phyloP scores from a whole-genome alignment of 2,113 vertebrate species.

The Trichomycterus rosablanca region DNA sequence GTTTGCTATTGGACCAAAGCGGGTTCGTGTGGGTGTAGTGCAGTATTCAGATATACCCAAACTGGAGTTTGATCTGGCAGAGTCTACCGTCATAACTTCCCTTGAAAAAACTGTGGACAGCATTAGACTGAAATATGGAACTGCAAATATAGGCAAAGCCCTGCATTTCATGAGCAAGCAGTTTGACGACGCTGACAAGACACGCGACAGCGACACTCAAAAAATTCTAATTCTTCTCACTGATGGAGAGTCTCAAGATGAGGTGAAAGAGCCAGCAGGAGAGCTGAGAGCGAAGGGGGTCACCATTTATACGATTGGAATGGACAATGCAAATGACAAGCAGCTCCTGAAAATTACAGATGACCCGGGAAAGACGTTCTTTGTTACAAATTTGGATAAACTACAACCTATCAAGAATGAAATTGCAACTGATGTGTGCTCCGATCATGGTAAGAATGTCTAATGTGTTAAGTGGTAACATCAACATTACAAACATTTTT shows the following conservation, averaged over 20 bases:
- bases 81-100: conserved; percentile 34
- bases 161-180: conserved; percentile 61
- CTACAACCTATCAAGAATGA: conserved; percentile 68
- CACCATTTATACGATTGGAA: conserved; percentile 72
- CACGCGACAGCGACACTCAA: conserved; percentile 52
- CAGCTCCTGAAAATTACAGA: conserved; percentile 70
- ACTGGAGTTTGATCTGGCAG: conserved; percentile 62
- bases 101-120: conserved; percentile 61
- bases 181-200: conserved; percentile 55
- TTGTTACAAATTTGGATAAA: conserved; percentile 73
- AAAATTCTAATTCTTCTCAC: conserved; percentile 77
- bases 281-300: conserved; percentile 58
- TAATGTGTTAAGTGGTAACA: not conserved
- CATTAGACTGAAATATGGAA: conserved; percentile 62
- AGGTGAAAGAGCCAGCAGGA: conserved; percentile 61
- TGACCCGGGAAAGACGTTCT: conserved; percentile 62
- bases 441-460: conserved; percentile 66
- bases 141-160: conserved; percentile 66
- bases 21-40: conserved; percentile 72
- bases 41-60: conserved; percentile 58
- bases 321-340: conserved; percentile 53
- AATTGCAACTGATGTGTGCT: conserved; percentile 74
- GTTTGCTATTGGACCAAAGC: conserved; percentile 67
- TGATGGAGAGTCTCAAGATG: conserved; percentile 69
- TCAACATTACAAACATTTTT: not conserved